These are phyloP conservation scores for Apistogramma diplotaenia DNA, from an alignment of 2,113 vertebrate genomes.

Conservation along the genomic window DNA sequence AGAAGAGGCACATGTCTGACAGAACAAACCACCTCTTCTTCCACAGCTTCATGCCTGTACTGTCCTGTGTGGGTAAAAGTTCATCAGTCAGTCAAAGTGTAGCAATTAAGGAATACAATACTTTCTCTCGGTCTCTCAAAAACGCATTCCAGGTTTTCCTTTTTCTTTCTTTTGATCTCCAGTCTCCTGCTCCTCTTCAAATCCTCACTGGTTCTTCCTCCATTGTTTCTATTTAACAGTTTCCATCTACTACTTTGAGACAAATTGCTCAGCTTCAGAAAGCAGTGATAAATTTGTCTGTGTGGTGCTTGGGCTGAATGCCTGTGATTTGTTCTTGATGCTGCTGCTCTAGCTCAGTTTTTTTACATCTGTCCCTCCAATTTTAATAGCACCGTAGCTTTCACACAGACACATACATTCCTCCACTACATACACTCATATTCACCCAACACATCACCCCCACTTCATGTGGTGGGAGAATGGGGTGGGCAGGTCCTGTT, in stretches of 20 bases:
- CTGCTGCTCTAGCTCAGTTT: background rate
- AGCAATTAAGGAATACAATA: background rate
- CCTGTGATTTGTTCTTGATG: conserved; percentile 2
- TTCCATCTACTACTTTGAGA: conserved; percentile 26
- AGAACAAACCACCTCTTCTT: conserved; percentile 99
- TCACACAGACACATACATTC: too few species aligned
- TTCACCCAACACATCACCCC: too few species aligned
- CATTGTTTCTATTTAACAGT: conserved; percentile 34
- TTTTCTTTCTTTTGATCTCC: background rate
- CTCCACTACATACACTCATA: too few species aligned
- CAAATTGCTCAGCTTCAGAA: conserved; percentile 33
- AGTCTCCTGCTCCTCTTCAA: background rate
- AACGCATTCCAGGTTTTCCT: background rate
- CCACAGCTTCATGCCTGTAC: conserved; percentile 98
- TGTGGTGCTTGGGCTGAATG: background rate
- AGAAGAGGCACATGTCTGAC: conserved; percentile 96
- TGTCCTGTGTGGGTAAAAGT: conserved; percentile 81
- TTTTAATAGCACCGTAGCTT: too few species aligned
- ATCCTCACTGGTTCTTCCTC: background rate
- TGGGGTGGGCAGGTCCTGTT: too few species aligned
- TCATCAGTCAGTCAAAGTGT: background rate
- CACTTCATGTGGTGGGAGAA: too few species aligned
- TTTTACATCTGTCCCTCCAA: too few species aligned
- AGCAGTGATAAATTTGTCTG: conserved; percentile 16
- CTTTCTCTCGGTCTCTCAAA: background rate